Base-by-base conservation (phyloP, 2,113 vertebrate species). In the Onychorhynchus coronatus region DNA sequence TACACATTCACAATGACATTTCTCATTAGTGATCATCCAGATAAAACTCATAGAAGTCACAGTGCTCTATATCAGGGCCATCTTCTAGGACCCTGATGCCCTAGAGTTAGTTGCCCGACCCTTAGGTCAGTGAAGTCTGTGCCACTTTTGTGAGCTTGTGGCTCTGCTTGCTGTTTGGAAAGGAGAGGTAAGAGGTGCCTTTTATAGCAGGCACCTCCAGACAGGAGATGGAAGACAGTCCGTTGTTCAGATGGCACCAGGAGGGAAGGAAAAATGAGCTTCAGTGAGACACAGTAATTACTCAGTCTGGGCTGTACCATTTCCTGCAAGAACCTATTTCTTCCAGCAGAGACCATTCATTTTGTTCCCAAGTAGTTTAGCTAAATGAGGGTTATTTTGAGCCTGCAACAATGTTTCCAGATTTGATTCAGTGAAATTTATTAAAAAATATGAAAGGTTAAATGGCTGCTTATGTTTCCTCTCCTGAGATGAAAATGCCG, bases 341-440 rank as follows among this genome's bases (percentile, higher is more conserved):
- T 93, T 85, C 62, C 86, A 92, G 56, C 58, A 74, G 63, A 87
- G 31, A 58, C 33, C 0, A 1, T 83, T 88, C 0, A 41, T 75
- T 93, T 84, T 94, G 23, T 82, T 89, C 88, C 53, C 44, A 18
- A 81, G n/a, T 52, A 92, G 73, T 53, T 93, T 75, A 93, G 80
- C 77, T 86, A 92, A 96, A 94, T 87, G 86, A 87, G 33, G 14
- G 31, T 53, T 91, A 91, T 96, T 96, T 95, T 65, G 93, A 93
- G 74, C 53, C 62, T 65, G 25, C 61, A 78, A 87, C 62, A 82
- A 65, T 75, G 70, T 85, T 95, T 94, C 49, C 70, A 93, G 92
- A 88, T 94, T 66, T 82, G 65, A 78, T 93, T 91, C 75, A 42
- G 66, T 82, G 44, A 92, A 89, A 95, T 92, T 83, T 82, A 79